Base-by-base conservation (phyloP, 2,888 invertebrate genomes). In the Yponomeuta sedellus region DNA sequence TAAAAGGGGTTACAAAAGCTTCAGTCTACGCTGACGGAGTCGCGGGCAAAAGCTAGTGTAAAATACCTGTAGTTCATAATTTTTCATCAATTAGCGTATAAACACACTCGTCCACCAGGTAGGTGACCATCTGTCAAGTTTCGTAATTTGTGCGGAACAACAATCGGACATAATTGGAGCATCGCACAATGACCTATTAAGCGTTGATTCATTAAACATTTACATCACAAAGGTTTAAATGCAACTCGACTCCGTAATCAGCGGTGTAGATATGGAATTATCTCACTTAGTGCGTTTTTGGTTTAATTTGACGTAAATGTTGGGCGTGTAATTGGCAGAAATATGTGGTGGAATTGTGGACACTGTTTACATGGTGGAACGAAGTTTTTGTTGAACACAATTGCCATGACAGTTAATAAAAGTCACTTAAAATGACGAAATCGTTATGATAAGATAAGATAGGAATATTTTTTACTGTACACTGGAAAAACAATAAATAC, bases 241-340 rank as follows among this genome's bases (percentile, higher is more conserved):
- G 4, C 44, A 20, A 63, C 40, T 44, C n/a, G 63, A 20, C 20
- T 19, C 39, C 8, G 22, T 56, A 52, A 52, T 22, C n/a, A 56
- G 25, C 4, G 16, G 20, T 25, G 61, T n/a, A 61, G 34, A n/a
- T 56, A 52, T 52, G 12, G n/a, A 56, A 56, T 64, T 64, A 56
- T 64, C 16, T 16, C 56, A 64, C 56, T 69, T 71, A 71, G 70
- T 71, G 67, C 69, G 70, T 75, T 77, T 34, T 73, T n/a, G 73
- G 70, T 72, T 78, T 76, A 76, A 79, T 76, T 77, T 74, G 76
- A 77, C 73, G 73, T 70, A 72, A 74, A 70, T 67, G 68, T 68
- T 67, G 70, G 75, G 75, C 75, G 44, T 16, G 16, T 3, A 16
- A 16, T 52, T 4, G 16, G 12, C 44, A 52, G 44, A 16, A 52